phyloP scores from a whole-genome alignment of 2,797 vertebrate species.

The Scolopax bukidnonensis region DNA sequence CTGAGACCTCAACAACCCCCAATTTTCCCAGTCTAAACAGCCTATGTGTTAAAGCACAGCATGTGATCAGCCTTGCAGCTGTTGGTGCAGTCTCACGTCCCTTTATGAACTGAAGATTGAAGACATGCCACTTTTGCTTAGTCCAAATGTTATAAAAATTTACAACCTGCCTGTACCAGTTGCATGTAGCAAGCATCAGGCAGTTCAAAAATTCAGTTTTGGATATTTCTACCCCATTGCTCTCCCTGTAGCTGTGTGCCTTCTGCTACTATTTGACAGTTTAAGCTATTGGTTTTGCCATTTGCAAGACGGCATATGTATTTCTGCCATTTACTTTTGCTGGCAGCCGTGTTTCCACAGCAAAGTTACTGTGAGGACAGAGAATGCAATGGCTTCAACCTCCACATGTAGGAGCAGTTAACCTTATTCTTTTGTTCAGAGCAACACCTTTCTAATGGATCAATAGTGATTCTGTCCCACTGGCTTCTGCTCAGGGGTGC shows the following conservation, averaged over 20 bases:
- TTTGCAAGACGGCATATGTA: not conserved
- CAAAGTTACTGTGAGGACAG: not conserved
- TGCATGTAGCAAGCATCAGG: not conserved
- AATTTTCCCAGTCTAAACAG: not conserved
- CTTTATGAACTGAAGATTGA: not conserved
- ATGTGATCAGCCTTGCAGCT: not conserved
- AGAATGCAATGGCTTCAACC: not conserved
- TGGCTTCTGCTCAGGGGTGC: not conserved
- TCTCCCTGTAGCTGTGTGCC: not conserved
- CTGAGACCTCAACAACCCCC: rapidly evolving
- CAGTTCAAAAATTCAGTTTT: not conserved
- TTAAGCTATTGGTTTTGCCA: not conserved
- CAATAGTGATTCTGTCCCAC: not conserved
- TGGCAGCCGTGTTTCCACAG: not conserved
- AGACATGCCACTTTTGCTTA: not conserved
- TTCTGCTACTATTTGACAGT: not conserved
- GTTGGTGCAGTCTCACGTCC: not conserved
- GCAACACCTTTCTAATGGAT: not conserved
- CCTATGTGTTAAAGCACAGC: not conserved
- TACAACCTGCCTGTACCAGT: not conserved
- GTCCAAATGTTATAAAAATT: not conserved
- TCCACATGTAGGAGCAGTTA: not conserved
- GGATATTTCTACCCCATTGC: not conserved
- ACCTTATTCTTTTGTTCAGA: not conserved
- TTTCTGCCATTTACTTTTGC: not conserved